Evolutionary conservation across 2,797 vertebrate genomes (phyloP), one percentile per base, ranked within the genome.

Genomic region (Channa striata): DNA sequence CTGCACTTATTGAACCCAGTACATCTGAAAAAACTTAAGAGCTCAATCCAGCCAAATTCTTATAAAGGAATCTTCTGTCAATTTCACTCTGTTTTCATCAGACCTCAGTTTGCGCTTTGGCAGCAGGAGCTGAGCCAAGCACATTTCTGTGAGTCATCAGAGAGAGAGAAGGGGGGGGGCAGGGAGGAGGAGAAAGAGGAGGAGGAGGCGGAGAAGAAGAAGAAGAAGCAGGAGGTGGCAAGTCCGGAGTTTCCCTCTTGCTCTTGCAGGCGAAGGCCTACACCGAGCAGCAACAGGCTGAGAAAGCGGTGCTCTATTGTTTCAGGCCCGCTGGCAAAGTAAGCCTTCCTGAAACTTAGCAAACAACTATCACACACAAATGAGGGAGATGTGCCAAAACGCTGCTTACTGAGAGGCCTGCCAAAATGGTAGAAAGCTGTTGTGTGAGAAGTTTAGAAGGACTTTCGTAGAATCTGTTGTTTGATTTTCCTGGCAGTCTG

Each of bases 121-220:
- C 77, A 84, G 78, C n/a, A 8, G 83, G 75, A 88, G 75, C 16
- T 1, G 40, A 75, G 91, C 89, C 91, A 85, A 93, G 90, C 92
- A 93, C 92, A 93, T 93, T 93, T 93, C 89, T 93, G 87, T 93
- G 93, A 94, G 88, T 94, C 93, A 94, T 93, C 91, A 68, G 49
- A 25, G 65, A 49, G 72, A 20, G 53, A 48, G 77, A 58, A n/a
- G 34, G n/a, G 56, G 43, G 25, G 42, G 42, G 34, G n/a, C 56
- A 44, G 25, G 42, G 42, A 44, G 61, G 11, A 47, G 9, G 23
- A 64, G 39, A 30, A 23, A 50, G 21, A 47, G 68, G 4, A 30
- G 52, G 3, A 68, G 77, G 2, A 44, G 44, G 37, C 54, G 63
- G 37, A 51, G 66, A 11, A 67, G 64, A 34, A 46, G 71, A 46